Evolutionary conservation across 2,888 invertebrate species (phyloP).

Genomic region (Agrotis ipsilon): DNA sequence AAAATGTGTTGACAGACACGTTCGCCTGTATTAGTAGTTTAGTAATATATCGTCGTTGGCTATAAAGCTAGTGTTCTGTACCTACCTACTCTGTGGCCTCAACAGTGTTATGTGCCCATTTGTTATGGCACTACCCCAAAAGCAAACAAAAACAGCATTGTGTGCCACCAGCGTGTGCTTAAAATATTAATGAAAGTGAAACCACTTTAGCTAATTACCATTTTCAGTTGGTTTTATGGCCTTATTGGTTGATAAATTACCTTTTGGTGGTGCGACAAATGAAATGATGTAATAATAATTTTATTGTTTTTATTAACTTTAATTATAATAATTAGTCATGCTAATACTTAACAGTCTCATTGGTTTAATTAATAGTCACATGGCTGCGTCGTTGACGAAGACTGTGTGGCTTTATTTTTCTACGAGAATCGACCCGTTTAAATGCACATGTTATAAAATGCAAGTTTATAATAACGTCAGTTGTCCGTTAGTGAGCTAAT

Average conservation of each 20-base stretch:
- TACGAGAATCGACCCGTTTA: too few relatives aligned
- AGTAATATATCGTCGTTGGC: too few relatives aligned
- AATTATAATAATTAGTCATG: too few relatives aligned
- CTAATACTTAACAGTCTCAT: too few relatives aligned
- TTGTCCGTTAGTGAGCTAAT: not conserved
- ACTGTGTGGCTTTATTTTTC: too few relatives aligned
- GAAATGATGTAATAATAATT: not conserved
- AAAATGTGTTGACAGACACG: too few relatives aligned
- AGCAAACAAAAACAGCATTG: conserved; percentile 36
- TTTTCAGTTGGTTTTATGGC: conserved; percentile 7
- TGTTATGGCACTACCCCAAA: conserved; percentile 19
- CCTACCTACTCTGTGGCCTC: conserved; percentile 10
- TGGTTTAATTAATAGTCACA: too few relatives aligned
- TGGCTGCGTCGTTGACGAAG: too few relatives aligned
- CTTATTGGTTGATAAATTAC: not conserved
- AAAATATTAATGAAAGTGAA: conserved; percentile 32
- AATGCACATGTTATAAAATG: not conserved
- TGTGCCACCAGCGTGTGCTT: conserved; percentile 8
- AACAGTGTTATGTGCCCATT: not conserved
- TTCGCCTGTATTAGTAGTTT: too few relatives aligned
- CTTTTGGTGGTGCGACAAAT: too few relatives aligned
- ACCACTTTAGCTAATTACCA: conserved; percentile 28
- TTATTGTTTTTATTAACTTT: too few relatives aligned
- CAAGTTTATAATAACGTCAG: not conserved
- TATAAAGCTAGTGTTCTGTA: conserved; percentile 5